These are phyloP conservation scores for Petaurus breviceps DNA, from an alignment of 2,113 vertebrate genomes.

Conservation along the genomic window DNA sequence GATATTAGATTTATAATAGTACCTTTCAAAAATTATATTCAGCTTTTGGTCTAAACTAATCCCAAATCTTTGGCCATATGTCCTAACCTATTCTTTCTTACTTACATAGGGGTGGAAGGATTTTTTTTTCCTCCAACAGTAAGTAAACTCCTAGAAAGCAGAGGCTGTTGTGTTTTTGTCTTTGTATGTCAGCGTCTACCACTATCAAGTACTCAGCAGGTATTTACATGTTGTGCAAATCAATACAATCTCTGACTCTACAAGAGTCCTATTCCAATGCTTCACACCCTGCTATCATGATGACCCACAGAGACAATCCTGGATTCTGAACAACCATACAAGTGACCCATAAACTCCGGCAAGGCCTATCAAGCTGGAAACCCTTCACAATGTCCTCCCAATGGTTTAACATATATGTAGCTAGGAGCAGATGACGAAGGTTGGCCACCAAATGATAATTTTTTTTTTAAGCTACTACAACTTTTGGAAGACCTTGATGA, in stretches of 20 bases:
- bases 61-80: background rate
- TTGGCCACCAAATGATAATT: background rate
- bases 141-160: conserved; percentile 13
- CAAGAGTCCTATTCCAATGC: background rate
- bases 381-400: background rate
- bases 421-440: background rate
- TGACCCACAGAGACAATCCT: background rate
- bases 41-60: background rate
- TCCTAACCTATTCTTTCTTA: conserved; percentile 36
- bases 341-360: background rate
- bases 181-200: background rate
- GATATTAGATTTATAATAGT: conserved; percentile 29
- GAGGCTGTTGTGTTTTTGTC: too few species aligned
- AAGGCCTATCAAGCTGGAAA: background rate
- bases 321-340: background rate
- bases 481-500: background rate
- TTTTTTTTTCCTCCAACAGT: conserved; percentile 40
- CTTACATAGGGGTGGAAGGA: conserved; percentile 36
- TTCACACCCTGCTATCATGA: background rate
- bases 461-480: background rate
- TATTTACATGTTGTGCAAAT: background rate
- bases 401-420: background rate
- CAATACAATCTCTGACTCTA: background rate
- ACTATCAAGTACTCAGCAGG: background rate
- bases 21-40: conserved; percentile 7